phyloP scores from a whole-genome alignment of 2,888 invertebrate genomes.

The Junonia oenone region DNA sequence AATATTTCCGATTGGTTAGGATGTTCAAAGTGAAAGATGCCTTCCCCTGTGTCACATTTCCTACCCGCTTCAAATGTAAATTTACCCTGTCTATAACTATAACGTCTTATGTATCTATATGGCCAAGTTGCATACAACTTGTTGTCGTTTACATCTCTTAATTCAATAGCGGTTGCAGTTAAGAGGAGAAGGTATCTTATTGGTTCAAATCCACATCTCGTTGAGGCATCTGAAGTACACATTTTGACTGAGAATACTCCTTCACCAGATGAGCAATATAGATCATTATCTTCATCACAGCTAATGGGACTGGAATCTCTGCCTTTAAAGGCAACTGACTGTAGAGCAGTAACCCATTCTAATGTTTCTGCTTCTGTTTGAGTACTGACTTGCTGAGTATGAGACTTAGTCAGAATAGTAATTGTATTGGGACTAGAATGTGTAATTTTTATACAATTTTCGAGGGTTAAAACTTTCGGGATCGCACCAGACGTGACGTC shows the following conservation, averaged over 20 bases:
- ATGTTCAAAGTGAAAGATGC: conserved; percentile 89
- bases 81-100: conserved; percentile 91
- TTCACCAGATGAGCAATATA: conserved; percentile 92
- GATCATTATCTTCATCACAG: conserved; percentile 92
- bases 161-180: conserved; percentile 86
- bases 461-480: conserved; percentile 89
- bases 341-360: conserved; percentile 89
- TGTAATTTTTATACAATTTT: conserved; percentile 92
- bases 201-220: conserved; percentile 85
- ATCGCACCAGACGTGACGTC: conserved; percentile 81
- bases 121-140: conserved; percentile 89
- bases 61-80: conserved; percentile 93
- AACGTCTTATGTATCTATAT: conserved; percentile 89
- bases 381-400: conserved; percentile 81
- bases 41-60: conserved; percentile 92
- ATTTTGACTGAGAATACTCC: conserved; percentile 89
- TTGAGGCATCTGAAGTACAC: conserved; percentile 88
- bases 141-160: conserved; percentile 83
- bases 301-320: conserved; percentile 77
- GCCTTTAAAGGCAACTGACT: conserved; percentile 89
- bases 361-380: conserved; percentile 83
- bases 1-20: conserved; percentile 90
- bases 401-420: conserved; percentile 87
- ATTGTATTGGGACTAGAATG: conserved; percentile 81
- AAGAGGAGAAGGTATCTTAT: conserved; percentile 86